Percentiles rank a stretch among this genome's conserved stretches.
Evolutionary conservation across 2,113 vertebrate species (phyloP).

Genomic region (Procavia capensis): DNA sequence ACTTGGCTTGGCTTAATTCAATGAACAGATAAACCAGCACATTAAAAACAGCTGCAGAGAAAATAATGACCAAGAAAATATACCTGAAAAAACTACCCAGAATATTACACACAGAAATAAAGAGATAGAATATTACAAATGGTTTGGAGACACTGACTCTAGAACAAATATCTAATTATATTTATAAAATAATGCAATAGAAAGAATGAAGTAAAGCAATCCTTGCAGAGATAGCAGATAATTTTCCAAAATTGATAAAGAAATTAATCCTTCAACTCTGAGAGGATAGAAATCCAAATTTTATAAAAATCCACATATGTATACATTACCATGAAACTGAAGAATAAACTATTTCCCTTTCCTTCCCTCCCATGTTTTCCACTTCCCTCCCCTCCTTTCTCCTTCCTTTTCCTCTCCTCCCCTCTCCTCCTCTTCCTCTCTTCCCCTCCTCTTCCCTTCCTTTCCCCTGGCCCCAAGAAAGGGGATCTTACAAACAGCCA

Average conservation of each 20-base stretch:
- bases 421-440: too few species aligned
- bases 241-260: constrained; percentile 18
- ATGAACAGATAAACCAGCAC: background rate
- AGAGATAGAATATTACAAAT: background rate
- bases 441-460: background rate
- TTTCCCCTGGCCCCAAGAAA: background rate
- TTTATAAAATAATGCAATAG: background rate
- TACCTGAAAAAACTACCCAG: background rate
- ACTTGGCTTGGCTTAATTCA: too few species aligned
- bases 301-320: background rate
- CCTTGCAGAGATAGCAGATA: background rate
- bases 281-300: background rate
- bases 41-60: background rate
- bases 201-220: constrained; percentile 42
- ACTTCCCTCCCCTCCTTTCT: too few species aligned
- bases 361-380: too few species aligned
- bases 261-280: background rate
- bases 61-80: constrained; percentile 15
- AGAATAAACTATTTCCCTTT: background rate
- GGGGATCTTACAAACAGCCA: background rate
- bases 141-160: background rate
- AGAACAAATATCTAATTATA: background rate
- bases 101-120: background rate
- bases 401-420: too few species aligned
- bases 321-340: background rate